Evolutionary conservation across 2,888 invertebrate species (phyloP).

Genomic region (Bembecia ichneumoniformis): DNA sequence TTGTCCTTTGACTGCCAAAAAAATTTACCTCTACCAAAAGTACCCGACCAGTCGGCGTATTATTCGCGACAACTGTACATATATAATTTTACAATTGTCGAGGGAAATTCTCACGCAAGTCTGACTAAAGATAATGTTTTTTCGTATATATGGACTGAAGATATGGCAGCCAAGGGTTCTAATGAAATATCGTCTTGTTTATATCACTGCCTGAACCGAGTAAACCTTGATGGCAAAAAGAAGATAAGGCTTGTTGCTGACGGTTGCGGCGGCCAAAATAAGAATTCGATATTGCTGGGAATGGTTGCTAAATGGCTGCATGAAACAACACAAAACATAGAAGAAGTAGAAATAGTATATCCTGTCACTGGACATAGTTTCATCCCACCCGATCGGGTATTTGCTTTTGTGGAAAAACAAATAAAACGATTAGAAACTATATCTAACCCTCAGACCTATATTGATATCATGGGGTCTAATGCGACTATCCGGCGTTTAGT

Average conservation of each 20-base stretch:
- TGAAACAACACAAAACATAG: too few relatives aligned
- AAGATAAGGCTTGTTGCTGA: slow-evolving; percentile 2
- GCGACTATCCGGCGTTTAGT: not conserved
- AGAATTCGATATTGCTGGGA: too few relatives aligned
- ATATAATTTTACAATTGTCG: slow-evolving; percentile 4
- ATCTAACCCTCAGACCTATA: not conserved
- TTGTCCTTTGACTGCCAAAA: slow-evolving; percentile 7
- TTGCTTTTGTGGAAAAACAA: not conserved
- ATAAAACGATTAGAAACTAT: not conserved
- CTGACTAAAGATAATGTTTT: not conserved
- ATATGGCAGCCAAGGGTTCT: not conserved
- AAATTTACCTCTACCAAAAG: slow-evolving; percentile 4
- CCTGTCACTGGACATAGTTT: too few relatives aligned
- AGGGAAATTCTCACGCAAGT: not conserved
- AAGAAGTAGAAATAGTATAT: too few relatives aligned
- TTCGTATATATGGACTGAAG: slow-evolving; percentile 1
- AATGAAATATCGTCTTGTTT: not conserved
- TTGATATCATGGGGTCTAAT: not conserved
- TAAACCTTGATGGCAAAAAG: slow-evolving; percentile 2
- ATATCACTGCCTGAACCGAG: not conserved
- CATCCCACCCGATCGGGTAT: not conserved
- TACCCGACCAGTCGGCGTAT: slow-evolving; percentile 5
- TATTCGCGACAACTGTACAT: slow-evolving; percentile 4
- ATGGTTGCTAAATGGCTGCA: too few relatives aligned
- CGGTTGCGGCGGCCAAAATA: slow-evolving; percentile 6